phyloP scores from a whole-genome alignment of 2,113 vertebrate species.

The Alaudala cheleensis region DNA sequence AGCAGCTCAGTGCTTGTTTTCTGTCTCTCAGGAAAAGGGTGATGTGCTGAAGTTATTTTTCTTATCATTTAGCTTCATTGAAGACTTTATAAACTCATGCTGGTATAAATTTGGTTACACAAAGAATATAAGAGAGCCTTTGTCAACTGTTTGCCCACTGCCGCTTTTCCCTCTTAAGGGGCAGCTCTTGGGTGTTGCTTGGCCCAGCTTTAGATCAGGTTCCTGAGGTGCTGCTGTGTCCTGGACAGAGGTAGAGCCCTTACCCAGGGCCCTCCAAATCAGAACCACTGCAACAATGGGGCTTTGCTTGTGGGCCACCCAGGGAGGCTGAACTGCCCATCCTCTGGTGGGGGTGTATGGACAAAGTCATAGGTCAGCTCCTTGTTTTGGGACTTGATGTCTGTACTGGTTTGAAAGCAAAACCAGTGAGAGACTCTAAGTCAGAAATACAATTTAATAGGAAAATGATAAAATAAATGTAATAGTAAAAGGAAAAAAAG shows the following conservation, averaged over 20 bases:
- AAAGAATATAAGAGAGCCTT: background rate
- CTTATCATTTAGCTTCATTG: background rate
- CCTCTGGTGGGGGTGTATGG: background rate
- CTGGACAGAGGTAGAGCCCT: background rate
- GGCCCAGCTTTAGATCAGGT: background rate
- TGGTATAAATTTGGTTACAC: background rate
- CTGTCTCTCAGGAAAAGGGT: background rate
- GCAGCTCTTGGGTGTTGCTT: background rate
- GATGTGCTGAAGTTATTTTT: background rate
- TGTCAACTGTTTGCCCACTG: background rate
- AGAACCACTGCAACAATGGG: background rate
- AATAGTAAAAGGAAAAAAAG: too few relatives aligned
- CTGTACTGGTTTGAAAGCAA: too few relatives aligned
- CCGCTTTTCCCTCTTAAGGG: background rate
- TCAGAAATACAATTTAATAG: too few relatives aligned
- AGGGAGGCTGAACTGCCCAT: background rate
- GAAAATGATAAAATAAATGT: too few relatives aligned
- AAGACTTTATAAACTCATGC: background rate
- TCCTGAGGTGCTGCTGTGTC: background rate
- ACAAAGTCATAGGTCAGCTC: background rate
- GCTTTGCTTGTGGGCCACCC: background rate
- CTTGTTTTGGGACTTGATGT: background rate
- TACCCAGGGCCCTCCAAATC: background rate
- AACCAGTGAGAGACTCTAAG: too few relatives aligned
- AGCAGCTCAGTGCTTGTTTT: background rate